Evolutionary conservation across 2,888 invertebrate species (phyloP).

Genomic region (Eustalomyia histrio): DNA sequence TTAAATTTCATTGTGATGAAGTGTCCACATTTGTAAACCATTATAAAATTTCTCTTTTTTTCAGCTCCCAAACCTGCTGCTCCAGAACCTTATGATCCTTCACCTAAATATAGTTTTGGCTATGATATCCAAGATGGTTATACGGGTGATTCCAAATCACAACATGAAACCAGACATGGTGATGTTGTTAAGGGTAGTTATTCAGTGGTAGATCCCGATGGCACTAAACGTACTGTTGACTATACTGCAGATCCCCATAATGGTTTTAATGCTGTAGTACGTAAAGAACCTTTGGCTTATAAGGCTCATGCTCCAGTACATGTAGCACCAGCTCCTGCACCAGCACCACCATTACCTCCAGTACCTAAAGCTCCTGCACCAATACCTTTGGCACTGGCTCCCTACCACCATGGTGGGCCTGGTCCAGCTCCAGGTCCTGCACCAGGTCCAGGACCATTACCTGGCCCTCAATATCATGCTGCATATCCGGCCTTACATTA

Average conservation of each 20-base stretch:
- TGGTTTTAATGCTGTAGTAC: slow-evolving; percentile 79
- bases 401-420: slow-evolving; percentile 29
- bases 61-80: slow-evolving; percentile 72
- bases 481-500: slow-evolving; percentile 75
- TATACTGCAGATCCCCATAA: slow-evolving; percentile 81
- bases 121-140: slow-evolving; percentile 81
- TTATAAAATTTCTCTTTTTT: neutral
- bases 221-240: slow-evolving; percentile 83
- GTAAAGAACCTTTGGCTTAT: slow-evolving; percentile 76
- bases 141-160: slow-evolving; percentile 81
- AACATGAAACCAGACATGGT: slow-evolving; percentile 84
- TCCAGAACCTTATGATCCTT: slow-evolving; percentile 77
- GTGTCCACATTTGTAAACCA: too few relatives aligned
- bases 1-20: too few relatives aligned
- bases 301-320: slow-evolving; percentile 72
- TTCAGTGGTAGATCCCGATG: slow-evolving; percentile 82
- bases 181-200: slow-evolving; percentile 83
- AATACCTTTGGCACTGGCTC: slow-evolving; percentile 34
- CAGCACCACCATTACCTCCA: slow-evolving; percentile 72
- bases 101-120: slow-evolving; percentile 80
- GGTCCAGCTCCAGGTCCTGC: slow-evolving; percentile 65
- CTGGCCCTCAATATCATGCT: slow-evolving; percentile 71
- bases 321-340: slow-evolving; percentile 69
- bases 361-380: slow-evolving; percentile 69
- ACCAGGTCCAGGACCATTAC: slow-evolving; percentile 55